phyloP scores from a whole-genome alignment of 2,797 vertebrate genomes.

The Pristis pectinata region DNA sequence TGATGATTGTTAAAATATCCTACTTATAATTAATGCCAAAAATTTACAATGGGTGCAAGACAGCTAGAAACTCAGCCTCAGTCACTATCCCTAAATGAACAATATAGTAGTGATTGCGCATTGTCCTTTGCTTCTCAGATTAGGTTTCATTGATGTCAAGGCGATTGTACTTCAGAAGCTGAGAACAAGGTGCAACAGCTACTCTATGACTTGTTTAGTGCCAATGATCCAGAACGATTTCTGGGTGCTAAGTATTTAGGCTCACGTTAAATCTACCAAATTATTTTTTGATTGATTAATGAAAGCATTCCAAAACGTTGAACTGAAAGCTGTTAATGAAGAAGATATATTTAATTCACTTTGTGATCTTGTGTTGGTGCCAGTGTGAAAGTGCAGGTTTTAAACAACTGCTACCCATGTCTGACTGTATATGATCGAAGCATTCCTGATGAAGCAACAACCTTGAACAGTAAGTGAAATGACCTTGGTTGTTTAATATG shows the following conservation, averaged over 20 bases:
- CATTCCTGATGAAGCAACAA: background rate
- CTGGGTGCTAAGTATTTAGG: background rate
- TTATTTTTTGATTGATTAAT: background rate
- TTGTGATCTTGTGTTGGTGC: background rate
- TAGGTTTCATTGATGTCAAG: too few relatives aligned
- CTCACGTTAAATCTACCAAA: background rate
- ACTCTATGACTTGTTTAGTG: too few relatives aligned
- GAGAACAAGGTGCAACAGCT: too few relatives aligned
- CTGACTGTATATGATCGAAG: background rate
- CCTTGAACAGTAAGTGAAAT: constrained; percentile 13
- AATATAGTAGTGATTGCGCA: too few relatives aligned
- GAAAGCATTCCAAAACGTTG: background rate
- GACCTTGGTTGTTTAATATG: constrained; percentile 19
- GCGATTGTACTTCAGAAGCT: too few relatives aligned
- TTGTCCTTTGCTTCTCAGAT: too few relatives aligned
- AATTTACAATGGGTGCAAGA: background rate
- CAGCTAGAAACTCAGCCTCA: too few relatives aligned
- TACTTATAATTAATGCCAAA: background rate
- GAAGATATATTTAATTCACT: background rate
- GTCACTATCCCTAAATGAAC: too few relatives aligned
- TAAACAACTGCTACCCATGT: too few relatives aligned
- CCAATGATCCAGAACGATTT: too few relatives aligned
- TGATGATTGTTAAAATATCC: background rate
- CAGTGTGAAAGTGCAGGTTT: background rate
- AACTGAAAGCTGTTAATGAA: background rate